phyloP scores from a whole-genome alignment of 1,140 invertebrate species.

The Pantala flavescens region DNA sequence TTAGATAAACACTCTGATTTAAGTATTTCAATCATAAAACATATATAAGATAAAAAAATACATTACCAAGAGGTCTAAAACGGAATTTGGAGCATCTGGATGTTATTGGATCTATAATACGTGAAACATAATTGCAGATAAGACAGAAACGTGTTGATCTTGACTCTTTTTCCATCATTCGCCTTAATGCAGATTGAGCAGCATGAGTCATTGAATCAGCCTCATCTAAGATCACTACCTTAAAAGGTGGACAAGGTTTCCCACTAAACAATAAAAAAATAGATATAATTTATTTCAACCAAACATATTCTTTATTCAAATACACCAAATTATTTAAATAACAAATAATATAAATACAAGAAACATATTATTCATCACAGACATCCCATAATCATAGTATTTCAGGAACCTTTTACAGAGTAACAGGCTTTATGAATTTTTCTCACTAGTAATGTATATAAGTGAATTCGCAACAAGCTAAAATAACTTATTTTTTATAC shows the following conservation, averaged over 20 bases:
- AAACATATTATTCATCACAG: no score
- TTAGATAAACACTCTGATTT: no score
- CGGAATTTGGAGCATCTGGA: conserved; percentile 97
- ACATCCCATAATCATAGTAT: no score
- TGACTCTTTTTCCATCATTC: conserved; percentile 96
- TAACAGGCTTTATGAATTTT: no score
- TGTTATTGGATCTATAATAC: conserved; percentile 95
- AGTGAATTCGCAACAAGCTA: no score
- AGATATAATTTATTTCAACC: conserved; percentile 10
- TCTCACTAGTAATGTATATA: no score
- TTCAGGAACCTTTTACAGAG: no score
- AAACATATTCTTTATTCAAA: background rate
- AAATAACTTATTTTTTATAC: no score
- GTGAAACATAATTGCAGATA: conserved; percentile 96
- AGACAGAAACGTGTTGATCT: conserved; percentile 94
- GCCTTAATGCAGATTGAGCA: conserved; percentile 84
- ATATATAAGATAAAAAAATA: background rate
- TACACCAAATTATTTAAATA: background rate
- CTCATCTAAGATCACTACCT: conserved; percentile 96
- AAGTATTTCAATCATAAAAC: background rate
- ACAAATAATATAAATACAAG: no score
- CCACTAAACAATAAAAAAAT: conserved; percentile 45
- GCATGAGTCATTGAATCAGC: conserved; percentile 96
- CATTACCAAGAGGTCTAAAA: conserved; percentile 73
- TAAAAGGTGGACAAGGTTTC: conserved; percentile 81